Evolutionary conservation across 2,113 vertebrate genomes (phyloP).

Genomic region (Rhipidura dahli): DNA sequence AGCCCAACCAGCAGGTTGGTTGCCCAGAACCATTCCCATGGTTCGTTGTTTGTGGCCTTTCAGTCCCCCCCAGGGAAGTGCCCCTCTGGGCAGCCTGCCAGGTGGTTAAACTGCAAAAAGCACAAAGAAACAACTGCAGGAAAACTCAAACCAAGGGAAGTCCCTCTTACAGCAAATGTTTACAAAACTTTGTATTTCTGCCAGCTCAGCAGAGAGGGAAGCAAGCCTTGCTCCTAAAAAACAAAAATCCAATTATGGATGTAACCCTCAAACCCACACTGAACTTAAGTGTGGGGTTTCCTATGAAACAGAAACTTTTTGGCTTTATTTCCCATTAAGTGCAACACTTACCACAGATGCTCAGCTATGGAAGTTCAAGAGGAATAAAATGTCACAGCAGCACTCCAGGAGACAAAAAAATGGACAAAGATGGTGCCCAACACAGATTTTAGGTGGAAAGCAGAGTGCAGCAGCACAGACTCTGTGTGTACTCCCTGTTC

Average conservation of each 20-base stretch:
- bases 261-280: rapidly evolving
- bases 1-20: rapidly evolving
- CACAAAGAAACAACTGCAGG: rapidly evolving
- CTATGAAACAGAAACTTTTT: rapidly evolving
- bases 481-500: rapidly evolving
- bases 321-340: rapidly evolving
- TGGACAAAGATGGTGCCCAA: rapidly evolving
- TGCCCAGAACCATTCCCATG: rapidly evolving
- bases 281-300: rapidly evolving
- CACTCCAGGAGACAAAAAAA: rapidly evolving
- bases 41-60: rapidly evolving
- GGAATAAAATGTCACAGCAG: neutral
- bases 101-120: neutral
- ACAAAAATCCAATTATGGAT: rapidly evolving
- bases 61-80: rapidly evolving
- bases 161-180: neutral
- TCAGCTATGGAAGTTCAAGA: rapidly evolving
- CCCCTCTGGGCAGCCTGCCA: neutral
- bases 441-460: rapidly evolving
- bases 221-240: neutral
- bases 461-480: rapidly evolving
- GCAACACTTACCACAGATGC: neutral
- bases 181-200: neutral
- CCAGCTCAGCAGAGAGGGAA: neutral
- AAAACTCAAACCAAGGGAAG: neutral